A percentile compares a stretch with the other conserved stretches of the same genome.
These are phyloP conservation scores for Notocelia uddmanniana DNA, from an alignment of 2,888 invertebrate genomes.

Conservation along the genomic window DNA sequence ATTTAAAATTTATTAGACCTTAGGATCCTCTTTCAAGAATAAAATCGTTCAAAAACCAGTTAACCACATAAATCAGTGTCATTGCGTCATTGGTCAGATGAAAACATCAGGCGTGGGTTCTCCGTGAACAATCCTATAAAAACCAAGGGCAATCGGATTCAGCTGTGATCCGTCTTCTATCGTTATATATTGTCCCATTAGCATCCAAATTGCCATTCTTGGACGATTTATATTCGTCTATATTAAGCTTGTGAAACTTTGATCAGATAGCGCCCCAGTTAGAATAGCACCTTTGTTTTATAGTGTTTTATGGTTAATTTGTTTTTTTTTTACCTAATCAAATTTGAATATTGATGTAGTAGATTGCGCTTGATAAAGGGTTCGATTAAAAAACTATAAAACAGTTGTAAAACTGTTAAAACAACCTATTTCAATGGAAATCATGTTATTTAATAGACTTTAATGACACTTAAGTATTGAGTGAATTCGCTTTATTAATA, in stretches of 20 bases:
- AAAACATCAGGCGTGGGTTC: slow-evolving; percentile 67
- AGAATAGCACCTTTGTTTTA: slow-evolving; percentile 44
- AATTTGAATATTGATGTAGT: slow-evolving; percentile 32
- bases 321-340: slow-evolving; percentile 36
- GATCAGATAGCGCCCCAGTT: slow-evolving; percentile 45
- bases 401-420: slow-evolving; percentile 20
- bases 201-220: slow-evolving; percentile 54
- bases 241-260: slow-evolving; percentile 44
- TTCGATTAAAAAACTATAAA: slow-evolving; percentile 27
- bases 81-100: slow-evolving; percentile 70
- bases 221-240: slow-evolving; percentile 48
- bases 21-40: slow-evolving; percentile 56
- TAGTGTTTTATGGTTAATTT: slow-evolving; percentile 33
- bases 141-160: slow-evolving; percentile 67
- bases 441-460: not conserved
- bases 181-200: slow-evolving; percentile 65
- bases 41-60: slow-evolving; percentile 67
- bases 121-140: slow-evolving; percentile 70
- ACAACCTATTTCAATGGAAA: not conserved
- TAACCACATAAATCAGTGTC: slow-evolving; percentile 57
- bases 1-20: slow-evolving; percentile 39
- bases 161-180: slow-evolving; percentile 55
- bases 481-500: not conserved
- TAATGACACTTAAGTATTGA: not conserved
- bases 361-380: slow-evolving; percentile 16